phyloP scores from a whole-genome alignment of 64 coral and sea anemone species.

The Pocillopora damicornis region DNA sequence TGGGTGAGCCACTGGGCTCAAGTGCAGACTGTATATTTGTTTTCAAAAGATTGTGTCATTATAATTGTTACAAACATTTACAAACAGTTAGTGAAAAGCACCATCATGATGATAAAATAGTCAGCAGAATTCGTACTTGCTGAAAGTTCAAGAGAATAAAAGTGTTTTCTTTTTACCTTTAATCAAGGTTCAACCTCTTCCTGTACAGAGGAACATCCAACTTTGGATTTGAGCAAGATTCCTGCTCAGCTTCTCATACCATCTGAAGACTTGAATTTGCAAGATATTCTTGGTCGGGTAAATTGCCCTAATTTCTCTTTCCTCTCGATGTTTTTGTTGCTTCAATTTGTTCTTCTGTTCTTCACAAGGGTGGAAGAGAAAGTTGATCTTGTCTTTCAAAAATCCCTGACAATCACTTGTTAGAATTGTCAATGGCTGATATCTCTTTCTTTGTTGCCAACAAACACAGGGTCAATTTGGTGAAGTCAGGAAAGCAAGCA shows the following conservation, averaged over 20 bases:
- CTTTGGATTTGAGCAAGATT: conserved; percentile 7
- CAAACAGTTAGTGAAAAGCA: too few relatives aligned
- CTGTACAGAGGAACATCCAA: not conserved
- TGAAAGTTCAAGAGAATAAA: not conserved
- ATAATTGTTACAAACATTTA: too few relatives aligned
- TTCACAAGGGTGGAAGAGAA: too few relatives aligned
- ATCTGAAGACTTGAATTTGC: not conserved
- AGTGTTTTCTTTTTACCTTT: not conserved
- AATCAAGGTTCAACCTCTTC: not conserved
- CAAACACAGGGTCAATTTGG: conserved; percentile 16
- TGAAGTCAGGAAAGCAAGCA: conserved; percentile 9
- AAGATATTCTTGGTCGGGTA: not conserved
- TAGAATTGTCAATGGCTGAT: not conserved
- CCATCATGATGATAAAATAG: too few relatives aligned
- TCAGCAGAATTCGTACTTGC: too few relatives aligned
- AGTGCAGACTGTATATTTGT: too few relatives aligned
- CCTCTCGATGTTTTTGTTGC: too few relatives aligned
- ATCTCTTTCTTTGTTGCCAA: not conserved
- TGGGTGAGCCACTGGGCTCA: too few relatives aligned
- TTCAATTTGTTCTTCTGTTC: too few relatives aligned
- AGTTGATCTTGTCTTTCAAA: too few relatives aligned
- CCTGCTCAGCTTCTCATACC: not conserved
- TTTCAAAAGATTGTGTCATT: too few relatives aligned
- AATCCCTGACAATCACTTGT: too few relatives aligned
- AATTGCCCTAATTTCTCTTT: not conserved